A percentile compares a stretch with the other conserved stretches of the same genome.
Conservation (phyloP, 2,113 vertebrate genomes). For the Alaudala cheleensis region DNA sequence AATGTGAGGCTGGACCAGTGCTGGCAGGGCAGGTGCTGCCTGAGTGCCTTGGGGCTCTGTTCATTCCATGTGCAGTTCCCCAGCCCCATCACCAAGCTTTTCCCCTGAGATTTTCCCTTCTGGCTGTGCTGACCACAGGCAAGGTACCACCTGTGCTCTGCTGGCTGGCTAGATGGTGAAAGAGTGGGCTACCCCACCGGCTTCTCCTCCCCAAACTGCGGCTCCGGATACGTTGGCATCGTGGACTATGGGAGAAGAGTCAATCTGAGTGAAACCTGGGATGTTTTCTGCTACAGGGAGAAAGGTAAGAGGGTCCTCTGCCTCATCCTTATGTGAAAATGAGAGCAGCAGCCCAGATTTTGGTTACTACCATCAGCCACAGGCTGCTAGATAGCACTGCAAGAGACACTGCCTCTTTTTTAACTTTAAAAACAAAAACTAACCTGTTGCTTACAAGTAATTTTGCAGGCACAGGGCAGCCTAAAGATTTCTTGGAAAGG, state of each 20-base stretch:
- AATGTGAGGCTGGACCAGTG: neutral
- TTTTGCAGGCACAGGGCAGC: neutral
- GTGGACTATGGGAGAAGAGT: conserved; percentile 86
- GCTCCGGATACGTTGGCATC: conserved; percentile 85
- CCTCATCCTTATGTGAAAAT: neutral
- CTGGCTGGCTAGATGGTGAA: conserved; percentile 83
- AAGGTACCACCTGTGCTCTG: conserved; percentile 84
- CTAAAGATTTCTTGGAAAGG: neutral
- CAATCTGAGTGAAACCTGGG: conserved; percentile 88
- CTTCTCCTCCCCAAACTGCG: conserved; percentile 84
- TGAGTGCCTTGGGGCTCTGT: fast-evolving
- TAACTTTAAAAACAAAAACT: neutral
- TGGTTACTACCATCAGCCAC: neutral
- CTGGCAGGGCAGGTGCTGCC: neutral
- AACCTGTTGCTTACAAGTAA: neutral
- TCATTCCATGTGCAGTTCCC: fast-evolving
- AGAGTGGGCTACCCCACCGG: conserved; percentile 88
- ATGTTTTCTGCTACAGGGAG: conserved; percentile 90
- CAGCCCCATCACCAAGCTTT: neutral
- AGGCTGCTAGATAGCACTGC: neutral
- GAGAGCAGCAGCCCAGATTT: neutral
- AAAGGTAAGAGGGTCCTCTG: conserved; percentile 78
- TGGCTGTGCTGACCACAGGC: conserved; percentile 70
- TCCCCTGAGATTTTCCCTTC: neutral
- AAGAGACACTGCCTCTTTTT: neutral